phyloP scores from a whole-genome alignment of 2,888 invertebrate genomes.

The Tiliacea citrago region DNA sequence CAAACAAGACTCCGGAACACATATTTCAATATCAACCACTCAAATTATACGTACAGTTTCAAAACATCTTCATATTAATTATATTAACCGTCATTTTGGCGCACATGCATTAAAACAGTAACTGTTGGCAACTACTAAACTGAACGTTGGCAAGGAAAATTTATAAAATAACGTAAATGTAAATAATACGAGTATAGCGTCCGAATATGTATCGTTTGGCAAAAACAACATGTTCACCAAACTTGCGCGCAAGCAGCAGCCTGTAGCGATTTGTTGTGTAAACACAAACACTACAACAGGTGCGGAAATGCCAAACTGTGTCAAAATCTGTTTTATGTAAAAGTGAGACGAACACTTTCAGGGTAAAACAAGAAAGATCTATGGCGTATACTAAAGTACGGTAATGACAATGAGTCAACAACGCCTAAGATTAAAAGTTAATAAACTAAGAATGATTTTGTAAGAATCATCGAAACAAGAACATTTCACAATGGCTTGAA shows the following conservation, averaged over 20 bases:
- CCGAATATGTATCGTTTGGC: conserved; percentile 71
- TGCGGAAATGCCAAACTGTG: conserved; percentile 23
- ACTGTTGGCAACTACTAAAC: conserved; percentile 58
- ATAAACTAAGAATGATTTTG: not conserved
- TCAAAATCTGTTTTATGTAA: conserved; percentile 36
- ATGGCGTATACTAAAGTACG: not conserved
- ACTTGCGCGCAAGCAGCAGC: conserved; percentile 44
- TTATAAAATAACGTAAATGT: conserved; percentile 67
- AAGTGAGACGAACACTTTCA: not conserved
- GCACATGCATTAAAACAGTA: conserved; percentile 44
- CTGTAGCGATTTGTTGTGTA: conserved; percentile 39
- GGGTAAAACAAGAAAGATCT: not conserved
- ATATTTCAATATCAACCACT: conserved; percentile 41
- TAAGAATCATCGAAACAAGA: not conserved
- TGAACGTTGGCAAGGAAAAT: conserved; percentile 69
- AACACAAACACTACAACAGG: conserved; percentile 34
- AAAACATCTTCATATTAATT: conserved; percentile 24
- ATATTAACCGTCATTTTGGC: conserved; percentile 57
- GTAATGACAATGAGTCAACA: not conserved
- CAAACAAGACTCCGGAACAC: conserved; percentile 29
- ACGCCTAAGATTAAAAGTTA: not conserved
- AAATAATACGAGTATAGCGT: conserved; percentile 62
- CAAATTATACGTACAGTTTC: conserved; percentile 4
- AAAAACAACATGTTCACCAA: conserved; percentile 72
- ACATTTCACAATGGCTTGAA: not conserved